These are phyloP conservation scores for Lasioglossum zephyrum DNA, from an alignment of 2,888 invertebrate genomes.

Conservation along the genomic window DNA sequence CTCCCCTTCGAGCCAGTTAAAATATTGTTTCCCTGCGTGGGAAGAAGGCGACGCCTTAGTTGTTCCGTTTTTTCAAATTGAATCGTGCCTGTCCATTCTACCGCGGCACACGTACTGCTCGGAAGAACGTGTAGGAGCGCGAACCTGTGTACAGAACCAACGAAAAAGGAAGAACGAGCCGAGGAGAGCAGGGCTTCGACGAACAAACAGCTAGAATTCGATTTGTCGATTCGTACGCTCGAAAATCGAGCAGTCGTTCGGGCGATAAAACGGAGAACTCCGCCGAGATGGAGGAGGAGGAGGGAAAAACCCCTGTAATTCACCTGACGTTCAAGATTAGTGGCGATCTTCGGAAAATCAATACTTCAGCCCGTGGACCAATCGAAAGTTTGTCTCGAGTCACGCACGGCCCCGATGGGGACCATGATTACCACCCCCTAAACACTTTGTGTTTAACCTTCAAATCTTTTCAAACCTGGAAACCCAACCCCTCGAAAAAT, in stretches of 20 bases:
- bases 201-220: slow-evolving; percentile 72
- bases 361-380: slow-evolving; percentile 31
- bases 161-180: slow-evolving; percentile 28
- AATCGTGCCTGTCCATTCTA: slow-evolving; percentile 60
- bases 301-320: slow-evolving; percentile 39
- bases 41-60: slow-evolving; percentile 44
- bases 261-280: slow-evolving; percentile 53
- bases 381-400: slow-evolving; percentile 23
- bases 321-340: slow-evolving; percentile 55
- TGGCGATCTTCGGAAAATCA: slow-evolving; percentile 49
- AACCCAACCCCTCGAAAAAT: not conserved
- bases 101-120: slow-evolving; percentile 23
- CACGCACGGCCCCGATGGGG: not conserved
- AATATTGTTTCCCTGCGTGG: slow-evolving; percentile 48
- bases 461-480: not conserved
- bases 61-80: slow-evolving; percentile 67
- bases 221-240: slow-evolving; percentile 69
- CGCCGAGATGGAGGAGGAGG: slow-evolving; percentile 13
- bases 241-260: slow-evolving; percentile 68
- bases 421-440: not conserved
- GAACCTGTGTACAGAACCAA: slow-evolving; percentile 50
- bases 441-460: not conserved
- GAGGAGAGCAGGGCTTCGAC: slow-evolving; percentile 28
- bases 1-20: slow-evolving; percentile 35
- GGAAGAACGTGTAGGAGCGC: slow-evolving; percentile 41